phyloP scores from a whole-genome alignment of 2,888 invertebrate species.

The Pilophorus perplexus region DNA sequence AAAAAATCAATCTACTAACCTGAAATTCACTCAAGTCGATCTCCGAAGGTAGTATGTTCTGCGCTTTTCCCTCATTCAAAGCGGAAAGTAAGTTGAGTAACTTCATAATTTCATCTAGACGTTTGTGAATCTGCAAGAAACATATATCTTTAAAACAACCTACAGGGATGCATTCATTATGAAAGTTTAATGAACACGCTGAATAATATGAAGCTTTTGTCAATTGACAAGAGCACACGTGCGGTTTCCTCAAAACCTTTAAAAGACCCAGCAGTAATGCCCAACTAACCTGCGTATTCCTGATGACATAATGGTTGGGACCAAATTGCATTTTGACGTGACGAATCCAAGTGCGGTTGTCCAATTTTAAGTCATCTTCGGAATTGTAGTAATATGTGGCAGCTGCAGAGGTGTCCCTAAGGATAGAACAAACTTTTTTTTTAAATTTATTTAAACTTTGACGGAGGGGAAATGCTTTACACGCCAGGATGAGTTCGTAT shows the following conservation, averaged over 20 bases:
- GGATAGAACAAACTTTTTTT: no score
- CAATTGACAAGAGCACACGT: no score
- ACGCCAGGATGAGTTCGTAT: no score
- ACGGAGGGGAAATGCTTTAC: not conserved
- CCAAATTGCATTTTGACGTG: constrained; percentile 52
- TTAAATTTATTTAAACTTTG: not conserved
- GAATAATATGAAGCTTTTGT: no score
- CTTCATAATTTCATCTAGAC: constrained; percentile 57
- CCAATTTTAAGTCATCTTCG: constrained; percentile 52
- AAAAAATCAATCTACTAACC: constrained; percentile 49
- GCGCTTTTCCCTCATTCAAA: constrained; percentile 55
- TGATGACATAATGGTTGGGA: constrained; percentile 52
- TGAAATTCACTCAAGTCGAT: constrained; percentile 53
- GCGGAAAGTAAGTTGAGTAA: constrained; percentile 56
- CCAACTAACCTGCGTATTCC: constrained; percentile 53
- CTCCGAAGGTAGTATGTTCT: constrained; percentile 48
- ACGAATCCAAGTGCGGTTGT: constrained; percentile 51
- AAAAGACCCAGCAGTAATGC: no score
- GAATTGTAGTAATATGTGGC: constrained; percentile 55
- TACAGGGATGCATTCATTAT: no score
- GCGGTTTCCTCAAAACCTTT: no score
- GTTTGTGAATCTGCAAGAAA: constrained; percentile 53
- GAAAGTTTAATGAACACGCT: no score
- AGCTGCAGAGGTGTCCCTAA: constrained; percentile 53
- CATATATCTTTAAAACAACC: no score